phyloP scores from a whole-genome alignment of 2,888 invertebrate genomes.

The Eristalinus aeneus region DNA sequence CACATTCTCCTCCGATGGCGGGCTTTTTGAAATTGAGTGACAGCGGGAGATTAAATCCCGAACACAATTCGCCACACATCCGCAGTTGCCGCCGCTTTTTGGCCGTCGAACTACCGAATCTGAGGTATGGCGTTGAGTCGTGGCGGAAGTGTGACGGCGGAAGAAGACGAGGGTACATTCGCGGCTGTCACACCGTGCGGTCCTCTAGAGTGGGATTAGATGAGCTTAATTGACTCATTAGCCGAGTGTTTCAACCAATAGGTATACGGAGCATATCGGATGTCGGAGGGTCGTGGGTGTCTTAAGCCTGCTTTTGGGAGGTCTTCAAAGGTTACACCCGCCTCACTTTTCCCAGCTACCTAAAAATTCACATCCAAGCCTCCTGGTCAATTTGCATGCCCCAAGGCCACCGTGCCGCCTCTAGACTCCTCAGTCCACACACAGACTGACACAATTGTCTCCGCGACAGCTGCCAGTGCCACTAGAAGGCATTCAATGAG shows the following conservation, averaged over 20 bases:
- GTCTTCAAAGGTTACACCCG: no score
- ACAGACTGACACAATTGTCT: no score
- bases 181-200: neutral
- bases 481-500: no score
- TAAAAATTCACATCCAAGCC: no score
- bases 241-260: neutral
- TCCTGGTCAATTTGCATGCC: no score
- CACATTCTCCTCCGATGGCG: neutral
- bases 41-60: slow-evolving; percentile 20
- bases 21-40: slow-evolving; percentile 27
- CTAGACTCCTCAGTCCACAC: no score
- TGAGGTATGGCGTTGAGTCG: no score
- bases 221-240: slow-evolving; percentile 26
- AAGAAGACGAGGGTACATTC: neutral
- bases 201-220: neutral
- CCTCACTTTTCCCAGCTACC: no score
- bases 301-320: neutral
- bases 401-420: no score
- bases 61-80: slow-evolving; percentile 9
- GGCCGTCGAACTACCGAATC: neutral
- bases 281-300: neutral
- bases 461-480: no score
- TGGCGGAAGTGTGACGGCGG: neutral
- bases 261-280: neutral
- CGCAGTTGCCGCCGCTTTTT: no score